Evolutionary conservation across 2,797 vertebrate species (phyloP).

Genomic region (Thalassophryne amazonica): DNA sequence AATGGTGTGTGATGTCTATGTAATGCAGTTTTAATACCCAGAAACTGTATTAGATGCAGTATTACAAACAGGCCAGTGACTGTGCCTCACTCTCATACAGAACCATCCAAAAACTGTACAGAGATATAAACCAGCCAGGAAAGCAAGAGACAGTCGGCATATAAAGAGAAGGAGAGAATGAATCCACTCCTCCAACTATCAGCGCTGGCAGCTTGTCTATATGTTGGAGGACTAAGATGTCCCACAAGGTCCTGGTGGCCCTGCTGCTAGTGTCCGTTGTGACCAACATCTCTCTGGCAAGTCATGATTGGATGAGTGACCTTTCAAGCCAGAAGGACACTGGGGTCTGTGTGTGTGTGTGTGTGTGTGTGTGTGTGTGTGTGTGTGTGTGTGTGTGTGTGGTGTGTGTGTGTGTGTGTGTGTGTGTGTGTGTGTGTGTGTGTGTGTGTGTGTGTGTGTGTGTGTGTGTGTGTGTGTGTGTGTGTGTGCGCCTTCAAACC

Average conservation of each 20-base stretch:
- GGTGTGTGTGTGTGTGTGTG: not conserved
- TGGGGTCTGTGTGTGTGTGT: conserved; percentile 5
- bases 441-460: not conserved
- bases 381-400: not conserved
- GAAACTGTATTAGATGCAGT: not conserved
- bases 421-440: conserved; percentile 2
- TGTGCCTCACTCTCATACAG: not conserved
- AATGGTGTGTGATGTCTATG: not conserved
- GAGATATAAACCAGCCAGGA: not conserved
- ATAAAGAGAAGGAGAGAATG: conserved; percentile 15
- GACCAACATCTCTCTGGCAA: conserved; percentile 52
- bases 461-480: conserved; percentile 3
- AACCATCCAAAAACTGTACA: too few relatives aligned
- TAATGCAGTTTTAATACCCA: too few relatives aligned
- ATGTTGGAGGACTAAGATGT: conserved; percentile 49
- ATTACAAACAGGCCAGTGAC: not conserved
- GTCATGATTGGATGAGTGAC: conserved; percentile 48
- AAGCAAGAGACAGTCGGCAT: not conserved
- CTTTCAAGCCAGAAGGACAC: conserved; percentile 35
- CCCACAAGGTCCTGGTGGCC: conserved; percentile 54
- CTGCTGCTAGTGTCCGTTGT: conserved; percentile 50
- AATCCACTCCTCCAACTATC: conserved; percentile 44
- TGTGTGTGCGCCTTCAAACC: conserved; percentile 13
- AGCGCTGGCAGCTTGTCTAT: conserved; percentile 65
- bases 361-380: not conserved